Evolutionary conservation across 2,113 vertebrate genomes (phyloP), one percentile per base, ranked within the genome.

Genomic region (Misgurnus mizolepis): DNA sequence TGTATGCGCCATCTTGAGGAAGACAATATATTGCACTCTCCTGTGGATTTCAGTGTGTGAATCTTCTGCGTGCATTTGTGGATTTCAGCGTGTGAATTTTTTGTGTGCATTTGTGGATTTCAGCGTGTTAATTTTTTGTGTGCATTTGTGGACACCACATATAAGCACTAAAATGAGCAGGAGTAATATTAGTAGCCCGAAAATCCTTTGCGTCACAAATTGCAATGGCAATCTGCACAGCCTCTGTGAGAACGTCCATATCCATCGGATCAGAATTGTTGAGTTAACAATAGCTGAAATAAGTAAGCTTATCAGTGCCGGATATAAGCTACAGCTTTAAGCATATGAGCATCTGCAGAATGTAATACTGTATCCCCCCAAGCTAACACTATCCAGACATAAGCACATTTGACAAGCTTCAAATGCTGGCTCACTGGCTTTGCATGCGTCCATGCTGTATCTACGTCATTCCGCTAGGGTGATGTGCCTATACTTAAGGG

Each of bases 301-400:
- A 34, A 75, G 68, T 34, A 64, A 82, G 71, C 70, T 68, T 55
- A 65, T 81, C 47, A 49, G 66, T 76, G 81, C 78, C 72, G 11
- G 61, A 83, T 74, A 55, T 80, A 88, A 22, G 22, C 22, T 22
- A 22, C 22, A 86, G 87, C 87, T 75, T 11, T 6, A 18, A 58
- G 56, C 27, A 55, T 62, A 58, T 75, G 80, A 82, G 85, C 3
- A 50, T 88, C 80, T 86, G 82, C 77, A 39, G 22, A 87, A 58
- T 77, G 75, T 88, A 80, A 18, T 12, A 14, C 15, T 53, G 47
- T 67, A 83, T 81, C 73, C 67, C 79, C 55, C 76, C 69, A 83
- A 47, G 49, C 22, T 62, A 80, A 92, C 87, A 86, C 55, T 89
- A 72, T 87, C 88, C 91, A 91, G 88, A 91, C 18, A 76, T 75